Base-by-base conservation (phyloP, 2,113 vertebrate genomes). In the Neomonachus schauinslandi region DNA sequence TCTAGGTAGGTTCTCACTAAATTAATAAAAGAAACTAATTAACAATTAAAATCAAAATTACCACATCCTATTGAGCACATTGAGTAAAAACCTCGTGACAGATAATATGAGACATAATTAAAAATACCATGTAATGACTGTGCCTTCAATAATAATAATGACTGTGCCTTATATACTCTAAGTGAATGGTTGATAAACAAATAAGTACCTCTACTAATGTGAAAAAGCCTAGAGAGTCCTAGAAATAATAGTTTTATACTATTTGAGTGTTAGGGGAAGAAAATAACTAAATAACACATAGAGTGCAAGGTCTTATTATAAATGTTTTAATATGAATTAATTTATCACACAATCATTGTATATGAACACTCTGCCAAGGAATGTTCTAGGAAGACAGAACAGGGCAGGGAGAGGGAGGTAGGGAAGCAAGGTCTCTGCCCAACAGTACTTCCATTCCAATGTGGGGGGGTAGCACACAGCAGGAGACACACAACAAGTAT, bases 21-120 rank as follows among this genome's bases (percentile, higher is more conserved):
- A 71, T 96, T 92, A 90, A 65, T 28, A 69, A 96, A 49, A 72
- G 7, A 80, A 88, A 67, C 5, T 24, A 67, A 92, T 55, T 91
- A 96, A 26, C 26, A 87, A 33, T 90, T 92, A 69, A 63, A 95
- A 57, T 1, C 4, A 28, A 81, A 94, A 51, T 77, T 28, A 19
- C 26, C 24, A 42, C 42, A 91, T 71, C 71, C 51, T 83, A 8
- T 21, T 83, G 61, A 93, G 61, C 15, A 65, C 18, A n/a, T 33
- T 89, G 31, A 89, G 22, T 77, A 88, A 91, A 89, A 91, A 9
- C 10, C 55, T 59, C n/a, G 42, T 9, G 21, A 72, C 42, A 26
- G 15, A 86, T 39, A 88, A 63, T 12, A 10, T 85, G n/a, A 55
- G 2, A 39, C 36, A 65, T 71, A 79, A 89, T 31, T 15, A 95